A percentile compares a stretch with the other conserved stretches of the same genome.
Conservation (phyloP, 2,797 vertebrate species). For the Protosalanx chinensis region DNA sequence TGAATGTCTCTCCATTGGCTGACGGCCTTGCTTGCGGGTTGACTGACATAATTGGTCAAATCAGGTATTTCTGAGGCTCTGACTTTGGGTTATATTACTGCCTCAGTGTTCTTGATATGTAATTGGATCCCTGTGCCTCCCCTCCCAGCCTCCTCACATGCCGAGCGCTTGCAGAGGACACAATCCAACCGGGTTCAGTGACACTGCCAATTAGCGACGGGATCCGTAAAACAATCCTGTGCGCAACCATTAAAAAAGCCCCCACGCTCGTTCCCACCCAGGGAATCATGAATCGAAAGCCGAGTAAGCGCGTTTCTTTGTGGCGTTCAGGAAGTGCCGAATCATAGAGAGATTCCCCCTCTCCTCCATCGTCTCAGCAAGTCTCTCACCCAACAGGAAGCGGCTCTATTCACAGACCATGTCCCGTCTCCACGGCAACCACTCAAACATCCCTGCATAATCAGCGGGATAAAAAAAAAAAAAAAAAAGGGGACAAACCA, state of each 20-base stretch:
- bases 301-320: too few relatives aligned
- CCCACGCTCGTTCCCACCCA: too few relatives aligned
- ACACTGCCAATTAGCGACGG: constrained; percentile 5
- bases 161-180: constrained; percentile 7
- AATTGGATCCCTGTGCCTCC: too few relatives aligned
- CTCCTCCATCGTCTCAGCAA: background rate
- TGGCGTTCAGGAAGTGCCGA: too few relatives aligned
- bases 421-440: constrained; percentile 51
- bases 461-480: constrained; percentile 45
- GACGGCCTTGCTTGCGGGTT: too few relatives aligned
- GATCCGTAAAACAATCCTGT: constrained; percentile 8
- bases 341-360: background rate
- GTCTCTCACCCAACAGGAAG: constrained; percentile 4
- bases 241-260: background rate
- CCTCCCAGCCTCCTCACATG: background rate
- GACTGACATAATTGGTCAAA: background rate
- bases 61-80: background rate
- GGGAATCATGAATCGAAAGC: background rate
- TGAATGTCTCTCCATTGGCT: background rate
- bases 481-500: background rate
- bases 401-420: constrained; percentile 46
- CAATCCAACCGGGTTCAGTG: constrained; percentile 5
- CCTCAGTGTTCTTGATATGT: too few relatives aligned
- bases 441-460: constrained; percentile 58
- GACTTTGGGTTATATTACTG: background rate